These are phyloP conservation scores for Candoia aspera DNA, from an alignment of 2,113 vertebrate species.

Conservation along the genomic window DNA sequence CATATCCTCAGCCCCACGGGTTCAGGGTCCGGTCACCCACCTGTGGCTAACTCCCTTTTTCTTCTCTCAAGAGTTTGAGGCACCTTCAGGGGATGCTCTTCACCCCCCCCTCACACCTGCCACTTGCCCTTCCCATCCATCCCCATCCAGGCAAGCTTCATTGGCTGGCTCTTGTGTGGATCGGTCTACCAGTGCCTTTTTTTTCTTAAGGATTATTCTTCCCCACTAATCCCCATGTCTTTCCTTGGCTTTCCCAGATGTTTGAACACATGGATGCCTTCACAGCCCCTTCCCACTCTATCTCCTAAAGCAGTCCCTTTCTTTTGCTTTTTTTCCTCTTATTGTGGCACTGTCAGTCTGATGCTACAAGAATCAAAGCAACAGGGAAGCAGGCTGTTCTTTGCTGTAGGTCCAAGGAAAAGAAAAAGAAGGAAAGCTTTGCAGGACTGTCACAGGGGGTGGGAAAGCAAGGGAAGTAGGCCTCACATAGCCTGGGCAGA, in stretches of 20 bases:
- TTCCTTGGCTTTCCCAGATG: not conserved
- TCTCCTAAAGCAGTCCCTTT: not conserved
- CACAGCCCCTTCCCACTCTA: not conserved
- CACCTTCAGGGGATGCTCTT: too few relatives aligned
- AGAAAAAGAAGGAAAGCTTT: not conserved
- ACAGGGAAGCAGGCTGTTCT: not conserved
- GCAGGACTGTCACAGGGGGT: not conserved
- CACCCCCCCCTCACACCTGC: too few relatives aligned
- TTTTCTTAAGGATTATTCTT: not conserved
- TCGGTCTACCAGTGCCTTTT: not conserved
- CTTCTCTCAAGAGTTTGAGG: too few relatives aligned
- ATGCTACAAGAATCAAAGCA: not conserved
- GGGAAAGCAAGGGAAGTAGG: not conserved
- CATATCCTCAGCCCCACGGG: too few relatives aligned
- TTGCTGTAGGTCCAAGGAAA: not conserved
- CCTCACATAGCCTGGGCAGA: not conserved
- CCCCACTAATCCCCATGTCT: not conserved
- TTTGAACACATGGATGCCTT: not conserved
- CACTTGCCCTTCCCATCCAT: not conserved
- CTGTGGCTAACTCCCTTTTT: too few relatives aligned
- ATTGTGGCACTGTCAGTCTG: not conserved
- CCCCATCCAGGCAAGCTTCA: not conserved
- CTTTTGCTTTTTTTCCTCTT: not conserved
- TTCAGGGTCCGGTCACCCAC: too few relatives aligned
- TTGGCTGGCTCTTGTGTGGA: not conserved